Percentiles rank a stretch among this genome's conserved stretches.
Evolutionary conservation across 2,888 invertebrate species (phyloP).

Genomic region (Yponomeuta evonymella): DNA sequence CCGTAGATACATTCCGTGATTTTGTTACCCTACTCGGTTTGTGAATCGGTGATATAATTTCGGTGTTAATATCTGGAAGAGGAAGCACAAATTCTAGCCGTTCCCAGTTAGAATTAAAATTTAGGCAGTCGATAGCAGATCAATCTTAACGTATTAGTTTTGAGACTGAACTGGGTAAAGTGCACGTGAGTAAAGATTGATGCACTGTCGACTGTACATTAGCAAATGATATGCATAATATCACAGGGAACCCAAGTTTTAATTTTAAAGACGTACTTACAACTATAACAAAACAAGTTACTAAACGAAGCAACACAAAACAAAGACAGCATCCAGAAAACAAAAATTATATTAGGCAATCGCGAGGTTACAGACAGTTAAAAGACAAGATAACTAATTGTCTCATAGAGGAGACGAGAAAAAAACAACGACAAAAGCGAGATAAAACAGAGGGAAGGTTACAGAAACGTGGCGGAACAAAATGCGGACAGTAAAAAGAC

Average conservation of each 20-base stretch:
- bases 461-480: conserved; percentile 25
- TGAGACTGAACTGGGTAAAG: too few species aligned
- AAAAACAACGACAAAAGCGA: conserved; percentile 12
- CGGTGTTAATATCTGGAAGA: background rate
- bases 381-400: conserved; percentile 7
- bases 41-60: conserved; percentile 2
- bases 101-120: too few species aligned
- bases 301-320: background rate
- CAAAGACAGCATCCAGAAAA: background rate
- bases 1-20: conserved; percentile 46
- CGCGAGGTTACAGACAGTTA: background rate
- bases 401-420: conserved; percentile 6
- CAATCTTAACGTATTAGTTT: too few species aligned
- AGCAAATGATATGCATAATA: too few species aligned
- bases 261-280: too few species aligned
- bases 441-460: conserved; percentile 16
- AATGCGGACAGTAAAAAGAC: conserved; percentile 25
- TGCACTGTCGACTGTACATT: too few species aligned
- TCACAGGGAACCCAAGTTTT: too few species aligned
- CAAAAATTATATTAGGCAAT: background rate
- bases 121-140: too few species aligned
- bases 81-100: too few species aligned
- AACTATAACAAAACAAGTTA: background rate
- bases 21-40: conserved; percentile 25
- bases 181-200: too few species aligned